These are phyloP conservation scores for Poeciliopsis infans DNA, from an alignment of 2,797 vertebrate species.

Conservation along the genomic window DNA sequence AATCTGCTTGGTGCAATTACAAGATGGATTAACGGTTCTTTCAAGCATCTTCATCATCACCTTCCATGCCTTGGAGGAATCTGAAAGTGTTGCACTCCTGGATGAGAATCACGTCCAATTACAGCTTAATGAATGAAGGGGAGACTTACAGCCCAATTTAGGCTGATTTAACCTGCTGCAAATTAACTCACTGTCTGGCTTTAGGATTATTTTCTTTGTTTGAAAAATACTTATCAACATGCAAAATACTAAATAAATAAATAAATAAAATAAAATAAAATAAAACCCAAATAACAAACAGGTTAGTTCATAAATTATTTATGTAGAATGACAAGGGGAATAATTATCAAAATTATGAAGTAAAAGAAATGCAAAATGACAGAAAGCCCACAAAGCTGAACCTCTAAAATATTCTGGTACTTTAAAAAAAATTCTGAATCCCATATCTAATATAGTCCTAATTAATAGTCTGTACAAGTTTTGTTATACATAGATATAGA, in stretches of 20 bases:
- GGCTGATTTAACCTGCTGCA: slow-evolving; percentile 20
- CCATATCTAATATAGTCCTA: not conserved
- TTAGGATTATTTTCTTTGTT: not conserved
- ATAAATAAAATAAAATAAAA: not conserved
- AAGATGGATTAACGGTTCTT: slow-evolving; percentile 77
- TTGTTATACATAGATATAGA: not conserved
- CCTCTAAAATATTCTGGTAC: not conserved
- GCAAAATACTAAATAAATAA: not conserved
- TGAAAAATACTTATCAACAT: slow-evolving; percentile 2
- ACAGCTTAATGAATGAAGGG: slow-evolving; percentile 73
- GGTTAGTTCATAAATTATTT: not conserved
- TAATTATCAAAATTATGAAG: not conserved
- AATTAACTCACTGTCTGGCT: slow-evolving; percentile 5
- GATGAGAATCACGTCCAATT: slow-evolving; percentile 71
- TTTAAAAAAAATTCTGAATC: not conserved
- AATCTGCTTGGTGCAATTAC: slow-evolving; percentile 89
- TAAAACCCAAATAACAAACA: not conserved
- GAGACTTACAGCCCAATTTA: slow-evolving; percentile 53
- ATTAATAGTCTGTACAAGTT: not conserved
- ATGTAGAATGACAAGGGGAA: not conserved
- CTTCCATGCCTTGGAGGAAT: slow-evolving; percentile 71
- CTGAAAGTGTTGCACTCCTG: slow-evolving; percentile 54
- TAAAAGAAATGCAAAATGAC: not conserved
- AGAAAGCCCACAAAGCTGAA: not conserved
- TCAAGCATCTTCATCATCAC: slow-evolving; percentile 69